Base-by-base conservation (phyloP, 2,113 vertebrate species). In the Lophura nycthemera region DNA sequence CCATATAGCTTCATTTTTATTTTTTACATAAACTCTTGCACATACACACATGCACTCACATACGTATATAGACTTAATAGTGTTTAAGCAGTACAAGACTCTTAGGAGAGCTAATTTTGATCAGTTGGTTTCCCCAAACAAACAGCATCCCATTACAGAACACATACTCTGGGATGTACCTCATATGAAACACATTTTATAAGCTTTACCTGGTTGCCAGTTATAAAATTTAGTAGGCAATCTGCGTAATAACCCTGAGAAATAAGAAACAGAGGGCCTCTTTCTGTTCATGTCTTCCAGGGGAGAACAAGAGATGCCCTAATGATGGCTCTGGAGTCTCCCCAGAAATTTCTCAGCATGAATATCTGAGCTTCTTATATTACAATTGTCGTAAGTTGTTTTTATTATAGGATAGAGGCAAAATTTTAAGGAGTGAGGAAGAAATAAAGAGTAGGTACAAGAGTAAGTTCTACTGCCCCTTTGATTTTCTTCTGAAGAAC, bases 181-280 rank as follows among this genome's bases (percentile, higher is more conserved):
- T 60, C 32, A 80, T 69, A 93, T 92, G 95, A 86, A 95, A 89
- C 48, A 78, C 63, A 25, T 92, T 97, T 96, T 95, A 89, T 73
- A 95, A 89, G 50, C 36, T 13, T 67, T 94, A 75, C 82, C 61
- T 34, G 18, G 10, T 21, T 77, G 38, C 57, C 67, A 83, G 88
- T 19, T 92, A 57, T 92, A 82, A 96, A 95, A 90, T 95, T 90
- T 61, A 75, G 17, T 54, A 70, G 30, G 30, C 27, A 42, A 71
- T 32, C 71, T 83, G 8, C 32, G 6, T 36, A 66, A 72, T 45
- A 94, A 77, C 69, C 32, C 45, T 21, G 24, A 82, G 61, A 74
- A 69, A 47, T 71, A 64, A 94, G 77, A 66, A 88, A 86, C 13
- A 74, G n/a, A 69, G 18, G 7, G 2, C 27, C 20, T 69, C 80